phyloP scores from a whole-genome alignment of 1,140 invertebrate genomes.

The Danaus melanippus region DNA sequence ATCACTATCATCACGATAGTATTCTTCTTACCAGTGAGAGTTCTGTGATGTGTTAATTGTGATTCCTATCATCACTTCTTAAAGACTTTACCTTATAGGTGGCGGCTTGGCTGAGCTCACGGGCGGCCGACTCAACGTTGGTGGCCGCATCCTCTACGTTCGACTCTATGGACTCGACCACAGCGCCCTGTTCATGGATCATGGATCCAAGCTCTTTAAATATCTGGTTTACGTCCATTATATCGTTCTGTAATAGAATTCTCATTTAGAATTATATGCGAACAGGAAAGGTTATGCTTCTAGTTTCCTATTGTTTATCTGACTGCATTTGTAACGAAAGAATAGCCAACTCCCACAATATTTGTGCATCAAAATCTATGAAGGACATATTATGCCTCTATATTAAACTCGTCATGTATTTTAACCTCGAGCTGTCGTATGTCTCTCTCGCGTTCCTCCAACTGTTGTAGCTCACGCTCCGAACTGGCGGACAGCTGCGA shows the following conservation, averaged over 20 bases:
- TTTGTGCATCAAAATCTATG: too few relatives aligned
- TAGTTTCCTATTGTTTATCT: too few relatives aligned
- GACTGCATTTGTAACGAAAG: too few relatives aligned
- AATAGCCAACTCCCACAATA: too few relatives aligned
- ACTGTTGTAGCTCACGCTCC: conserved; percentile 86
- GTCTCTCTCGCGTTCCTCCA: conserved; percentile 92
- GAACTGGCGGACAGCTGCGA: conserved; percentile 86
- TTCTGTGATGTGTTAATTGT: too few relatives aligned
- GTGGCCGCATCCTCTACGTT: conserved; percentile 93
- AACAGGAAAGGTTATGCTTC: background rate
- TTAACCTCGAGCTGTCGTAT: conserved; percentile 90
- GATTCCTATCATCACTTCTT: too few relatives aligned
- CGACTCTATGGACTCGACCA: conserved; percentile 97
- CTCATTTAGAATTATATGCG: background rate
- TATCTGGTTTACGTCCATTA: conserved; percentile 97
- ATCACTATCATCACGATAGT: too few relatives aligned
- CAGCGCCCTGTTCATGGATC: conserved; percentile 97
- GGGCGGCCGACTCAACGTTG: conserved; percentile 86
- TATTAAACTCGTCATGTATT: too few relatives aligned
- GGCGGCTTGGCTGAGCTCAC: conserved; percentile 86
- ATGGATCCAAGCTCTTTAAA: conserved; percentile 97
- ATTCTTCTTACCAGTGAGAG: too few relatives aligned
- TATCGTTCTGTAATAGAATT: conserved; percentile 82
- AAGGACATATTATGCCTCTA: too few relatives aligned
- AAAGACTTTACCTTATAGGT: conserved; percentile 36